phyloP scores from a whole-genome alignment of 2,888 invertebrate genomes.

The Phyllotreta striolata region DNA sequence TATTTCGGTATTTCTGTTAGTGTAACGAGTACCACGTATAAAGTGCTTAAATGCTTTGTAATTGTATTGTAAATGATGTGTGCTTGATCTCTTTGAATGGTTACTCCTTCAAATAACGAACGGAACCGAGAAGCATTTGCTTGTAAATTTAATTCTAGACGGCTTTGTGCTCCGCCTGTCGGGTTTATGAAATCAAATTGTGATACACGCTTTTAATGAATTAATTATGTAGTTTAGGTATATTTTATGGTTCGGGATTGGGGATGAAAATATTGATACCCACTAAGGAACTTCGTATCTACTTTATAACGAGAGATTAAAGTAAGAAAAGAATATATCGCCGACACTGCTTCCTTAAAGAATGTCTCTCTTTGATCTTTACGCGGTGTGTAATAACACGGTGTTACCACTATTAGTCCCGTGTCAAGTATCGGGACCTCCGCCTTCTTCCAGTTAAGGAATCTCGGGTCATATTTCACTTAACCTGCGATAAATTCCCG shows the following conservation, averaged over 20 bases:
- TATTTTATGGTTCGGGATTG: too few species aligned
- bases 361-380: constrained; percentile 7
- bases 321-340: background rate
- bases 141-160: constrained; percentile 10
- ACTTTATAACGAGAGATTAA: too few species aligned
- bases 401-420: constrained; percentile 51
- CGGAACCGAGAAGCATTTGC: background rate
- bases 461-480: constrained; percentile 55
- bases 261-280: too few species aligned
- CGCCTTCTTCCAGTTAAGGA: constrained; percentile 39
- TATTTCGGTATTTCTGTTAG: constrained; percentile 11
- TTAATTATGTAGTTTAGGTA: too few species aligned
- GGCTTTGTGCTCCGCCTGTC: constrained; percentile 6
- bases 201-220: background rate
- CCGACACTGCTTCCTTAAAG: constrained; percentile 2
- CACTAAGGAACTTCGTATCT: too few species aligned
- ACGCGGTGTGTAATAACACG: constrained; percentile 25
- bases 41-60: constrained; percentile 13
- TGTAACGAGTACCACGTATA: constrained; percentile 1
- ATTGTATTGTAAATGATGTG: constrained; percentile 12
- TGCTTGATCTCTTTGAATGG: constrained; percentile 20
- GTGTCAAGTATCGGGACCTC: constrained; percentile 53
- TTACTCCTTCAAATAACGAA: constrained; percentile 18
- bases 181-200: constrained; percentile 2
- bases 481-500: constrained; percentile 57